Evolutionary conservation across 37 sponge, comb jelly and placozoan genomes (phyloP).

Genomic region (Theonella swinhoei): DNA sequence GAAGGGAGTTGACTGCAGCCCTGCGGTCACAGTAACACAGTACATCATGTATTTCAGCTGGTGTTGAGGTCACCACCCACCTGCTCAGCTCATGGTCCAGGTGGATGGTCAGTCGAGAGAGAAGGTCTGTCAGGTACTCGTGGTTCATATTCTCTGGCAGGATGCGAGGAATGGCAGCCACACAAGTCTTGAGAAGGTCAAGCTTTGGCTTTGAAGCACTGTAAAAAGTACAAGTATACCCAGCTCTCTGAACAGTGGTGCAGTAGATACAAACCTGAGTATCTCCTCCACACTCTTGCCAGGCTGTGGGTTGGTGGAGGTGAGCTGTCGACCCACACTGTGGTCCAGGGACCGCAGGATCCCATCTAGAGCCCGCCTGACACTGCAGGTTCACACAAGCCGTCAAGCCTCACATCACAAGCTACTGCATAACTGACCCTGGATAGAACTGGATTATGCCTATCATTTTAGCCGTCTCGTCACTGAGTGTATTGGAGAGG

Average conservation of each 20-base stretch:
- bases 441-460: slow-evolving; percentile 84
- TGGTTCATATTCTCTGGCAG: slow-evolving; percentile 72
- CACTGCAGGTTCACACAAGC: slow-evolving; percentile 25
- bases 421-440: slow-evolving; percentile 1
- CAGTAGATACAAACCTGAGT: not conserved
- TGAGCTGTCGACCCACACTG: slow-evolving; percentile 74
- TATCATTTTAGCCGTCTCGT: slow-evolving; percentile 88
- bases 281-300: slow-evolving; percentile 44
- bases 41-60: not conserved
- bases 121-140: slow-evolving; percentile 79
- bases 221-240: not conserved
- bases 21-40: slow-evolving; percentile 16
- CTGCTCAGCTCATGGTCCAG: slow-evolving; percentile 85
- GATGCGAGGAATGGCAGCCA: slow-evolving; percentile 90
- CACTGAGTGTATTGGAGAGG: slow-evolving; percentile 86
- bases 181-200: slow-evolving; percentile 93
- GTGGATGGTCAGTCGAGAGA: slow-evolving; percentile 91
- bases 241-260: not conserved
- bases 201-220: slow-evolving; percentile 83
- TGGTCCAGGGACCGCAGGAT: slow-evolving; percentile 80
- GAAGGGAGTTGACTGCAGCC: slow-evolving; percentile 66
- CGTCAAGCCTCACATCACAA: not conserved
- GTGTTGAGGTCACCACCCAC: slow-evolving; percentile 12
- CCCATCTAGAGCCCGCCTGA: slow-evolving; percentile 81
- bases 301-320: slow-evolving; percentile 70